phyloP scores from a whole-genome alignment of 2,888 invertebrate species.

The Anoncus sp. region DNA sequence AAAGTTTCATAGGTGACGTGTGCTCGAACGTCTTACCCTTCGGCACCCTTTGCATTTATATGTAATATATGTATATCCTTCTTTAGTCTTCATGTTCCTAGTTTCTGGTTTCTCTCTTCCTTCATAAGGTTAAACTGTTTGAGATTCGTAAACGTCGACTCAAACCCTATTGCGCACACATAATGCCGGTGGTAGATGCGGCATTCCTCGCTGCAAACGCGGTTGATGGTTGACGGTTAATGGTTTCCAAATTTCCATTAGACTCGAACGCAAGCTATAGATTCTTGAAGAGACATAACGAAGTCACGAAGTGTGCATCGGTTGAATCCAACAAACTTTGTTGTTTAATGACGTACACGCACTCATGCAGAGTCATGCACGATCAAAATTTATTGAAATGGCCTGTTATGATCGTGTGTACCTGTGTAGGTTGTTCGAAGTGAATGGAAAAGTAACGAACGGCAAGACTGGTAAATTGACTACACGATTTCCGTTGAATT shows the following conservation, averaged over 20 bases:
- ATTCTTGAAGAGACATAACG: constrained; percentile 12
- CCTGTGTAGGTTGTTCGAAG: no score
- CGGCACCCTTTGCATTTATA: background rate
- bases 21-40: constrained; percentile 19
- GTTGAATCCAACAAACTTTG: constrained; percentile 8
- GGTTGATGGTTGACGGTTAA: constrained; percentile 3
- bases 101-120: constrained; percentile 1
- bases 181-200: background rate
- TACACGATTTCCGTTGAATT: no score
- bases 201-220: background rate
- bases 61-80: background rate
- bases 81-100: constrained; percentile 10
- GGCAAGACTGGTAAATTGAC: no score
- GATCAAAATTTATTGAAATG: background rate
- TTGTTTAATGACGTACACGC: background rate
- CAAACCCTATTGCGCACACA: background rate
- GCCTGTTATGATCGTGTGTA: no score
- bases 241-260: constrained; percentile 27
- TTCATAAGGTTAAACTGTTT: constrained; percentile 21
- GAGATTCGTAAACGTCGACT: constrained; percentile 22
- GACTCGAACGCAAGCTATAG: no score
- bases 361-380: background rate
- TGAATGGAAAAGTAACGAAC: no score
- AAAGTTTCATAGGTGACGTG: constrained; percentile 12
- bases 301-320: background rate